Conservation (phyloP, 2,888 invertebrate genomes). For the Nysson spinosus region DNA sequence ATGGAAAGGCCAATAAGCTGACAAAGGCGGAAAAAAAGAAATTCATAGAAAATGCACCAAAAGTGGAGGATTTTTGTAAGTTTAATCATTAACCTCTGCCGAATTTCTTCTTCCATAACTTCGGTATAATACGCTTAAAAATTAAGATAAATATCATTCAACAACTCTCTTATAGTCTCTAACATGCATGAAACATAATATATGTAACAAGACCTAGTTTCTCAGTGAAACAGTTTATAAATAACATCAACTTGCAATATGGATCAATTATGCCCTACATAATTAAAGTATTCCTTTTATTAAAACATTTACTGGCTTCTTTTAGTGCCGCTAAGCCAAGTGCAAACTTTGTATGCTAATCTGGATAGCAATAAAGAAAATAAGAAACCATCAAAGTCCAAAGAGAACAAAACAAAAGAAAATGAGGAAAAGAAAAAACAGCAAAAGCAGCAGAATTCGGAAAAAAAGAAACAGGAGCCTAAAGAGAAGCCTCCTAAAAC, state of each 20-base stretch:
- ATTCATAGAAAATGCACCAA: slow-evolving; percentile 82
- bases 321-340: slow-evolving; percentile 84
- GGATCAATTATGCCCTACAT: slow-evolving; percentile 12
- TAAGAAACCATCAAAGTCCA: slow-evolving; percentile 77
- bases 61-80: slow-evolving; percentile 88
- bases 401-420: slow-evolving; percentile 74
- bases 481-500: slow-evolving; percentile 84
- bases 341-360: slow-evolving; percentile 83
- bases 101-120: slow-evolving; percentile 1
- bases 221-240: too few species aligned
- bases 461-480: slow-evolving; percentile 79
- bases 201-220: too few species aligned
- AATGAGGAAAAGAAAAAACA: slow-evolving; percentile 79
- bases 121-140: too few species aligned
- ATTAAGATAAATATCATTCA: too few species aligned
- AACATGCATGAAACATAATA: too few species aligned
- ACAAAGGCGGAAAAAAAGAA: slow-evolving; percentile 82
- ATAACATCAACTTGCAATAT: background rate
- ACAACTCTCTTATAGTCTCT: too few species aligned
- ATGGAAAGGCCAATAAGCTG: slow-evolving; percentile 78
- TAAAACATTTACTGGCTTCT: slow-evolving; percentile 7
- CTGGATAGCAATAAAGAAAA: slow-evolving; percentile 82
- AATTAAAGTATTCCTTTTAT: background rate
- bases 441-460: slow-evolving; percentile 72
- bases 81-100: slow-evolving; percentile 56